Conservation (phyloP, 2,113 vertebrate species). For the Cardinalis cardinalis region DNA sequence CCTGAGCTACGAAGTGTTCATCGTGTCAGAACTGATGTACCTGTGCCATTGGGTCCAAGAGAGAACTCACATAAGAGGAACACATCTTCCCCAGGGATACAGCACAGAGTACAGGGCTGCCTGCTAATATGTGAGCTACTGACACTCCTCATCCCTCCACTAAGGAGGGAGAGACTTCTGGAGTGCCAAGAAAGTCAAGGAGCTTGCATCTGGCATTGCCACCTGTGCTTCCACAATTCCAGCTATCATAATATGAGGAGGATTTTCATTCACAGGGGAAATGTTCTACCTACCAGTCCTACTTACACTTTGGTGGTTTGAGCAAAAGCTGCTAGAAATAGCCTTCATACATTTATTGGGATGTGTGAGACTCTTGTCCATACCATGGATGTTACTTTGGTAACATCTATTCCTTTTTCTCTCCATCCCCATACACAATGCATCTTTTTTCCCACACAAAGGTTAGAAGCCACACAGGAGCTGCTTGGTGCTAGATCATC, state of each 20-base stretch:
- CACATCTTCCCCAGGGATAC: neutral
- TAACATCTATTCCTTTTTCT: neutral
- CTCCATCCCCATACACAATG: neutral
- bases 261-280: neutral
- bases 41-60: neutral
- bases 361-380: neutral
- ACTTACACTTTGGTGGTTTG: neutral
- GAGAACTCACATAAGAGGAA: fast-evolving
- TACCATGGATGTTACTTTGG: neutral
- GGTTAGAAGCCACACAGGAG: neutral
- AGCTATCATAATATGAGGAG: neutral
- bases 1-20: fast-evolving
- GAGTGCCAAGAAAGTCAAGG: neutral
- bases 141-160: neutral
- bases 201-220: neutral
- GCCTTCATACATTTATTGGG: neutral
- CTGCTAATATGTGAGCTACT: neutral
- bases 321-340: neutral
- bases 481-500: neutral
- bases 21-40: neutral
- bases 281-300: neutral
- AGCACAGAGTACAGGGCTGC: neutral
- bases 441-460: neutral
- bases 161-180: neutral
- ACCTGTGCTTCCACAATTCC: neutral